These are phyloP conservation scores for Sinosuthora webbiana DNA, from an alignment of 2,113 vertebrate species.

Conservation along the genomic window DNA sequence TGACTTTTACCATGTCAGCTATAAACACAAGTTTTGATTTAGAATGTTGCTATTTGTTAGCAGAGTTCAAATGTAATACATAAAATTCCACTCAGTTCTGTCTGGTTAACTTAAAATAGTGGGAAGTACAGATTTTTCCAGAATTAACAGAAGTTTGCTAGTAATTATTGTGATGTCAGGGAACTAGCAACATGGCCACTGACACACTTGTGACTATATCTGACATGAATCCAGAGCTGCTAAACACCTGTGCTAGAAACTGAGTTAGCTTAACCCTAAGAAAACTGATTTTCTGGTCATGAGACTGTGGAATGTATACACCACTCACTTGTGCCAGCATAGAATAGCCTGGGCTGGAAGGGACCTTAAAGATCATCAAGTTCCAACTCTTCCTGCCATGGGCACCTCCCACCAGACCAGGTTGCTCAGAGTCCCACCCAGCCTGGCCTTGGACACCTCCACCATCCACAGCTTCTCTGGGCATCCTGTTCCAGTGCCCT, in stretches of 20 bases:
- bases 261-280: background rate
- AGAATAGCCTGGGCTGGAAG: background rate
- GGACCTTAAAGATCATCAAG: background rate
- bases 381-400: background rate
- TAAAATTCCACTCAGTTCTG: background rate
- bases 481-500: background rate
- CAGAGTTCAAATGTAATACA: background rate
- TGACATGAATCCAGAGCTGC: background rate
- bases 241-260: background rate
- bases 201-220: background rate
- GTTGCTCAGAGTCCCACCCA: background rate
- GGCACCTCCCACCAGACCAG: background rate
- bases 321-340: background rate
- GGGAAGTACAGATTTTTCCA: background rate
- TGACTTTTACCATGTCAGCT: background rate
- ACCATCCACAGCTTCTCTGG: background rate
- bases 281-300: background rate
- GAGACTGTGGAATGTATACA: background rate
- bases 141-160: background rate
- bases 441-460: background rate
- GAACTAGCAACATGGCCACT: background rate
- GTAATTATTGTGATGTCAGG: background rate
- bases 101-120: background rate
- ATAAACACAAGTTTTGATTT: background rate
- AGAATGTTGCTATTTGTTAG: background rate